Conservation (phyloP, 2,888 invertebrate genomes). For the Pasiphila rectangulata region DNA sequence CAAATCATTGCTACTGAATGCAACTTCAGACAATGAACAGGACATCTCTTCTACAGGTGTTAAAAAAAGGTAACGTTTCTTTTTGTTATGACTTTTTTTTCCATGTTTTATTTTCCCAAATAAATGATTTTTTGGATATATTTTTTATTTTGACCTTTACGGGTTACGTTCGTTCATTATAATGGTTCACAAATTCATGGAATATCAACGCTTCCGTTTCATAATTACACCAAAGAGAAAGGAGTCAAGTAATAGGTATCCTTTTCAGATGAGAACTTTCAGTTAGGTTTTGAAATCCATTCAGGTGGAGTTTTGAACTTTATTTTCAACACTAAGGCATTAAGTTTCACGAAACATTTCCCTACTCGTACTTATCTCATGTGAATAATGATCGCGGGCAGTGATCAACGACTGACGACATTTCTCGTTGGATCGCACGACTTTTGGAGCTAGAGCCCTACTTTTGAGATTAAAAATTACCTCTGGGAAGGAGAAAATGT, state of each 20-base stretch:
- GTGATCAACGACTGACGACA: constrained; percentile 65
- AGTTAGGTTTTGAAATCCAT: constrained; percentile 39
- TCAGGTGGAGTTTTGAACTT: constrained; percentile 23
- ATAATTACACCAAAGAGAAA: constrained; percentile 18
- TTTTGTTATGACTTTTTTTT: no score
- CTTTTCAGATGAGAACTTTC: constrained; percentile 48
- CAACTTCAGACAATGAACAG: no score
- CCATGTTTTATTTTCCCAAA: no score
- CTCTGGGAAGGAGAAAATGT: constrained; percentile 24
- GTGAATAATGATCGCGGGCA: constrained; percentile 60
- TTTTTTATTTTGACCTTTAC: no score
- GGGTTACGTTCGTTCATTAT: no score
- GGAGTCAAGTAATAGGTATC: constrained; percentile 37
- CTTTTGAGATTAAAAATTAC: constrained; percentile 38
- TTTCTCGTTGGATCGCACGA: constrained; percentile 46
- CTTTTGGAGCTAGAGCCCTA: constrained; percentile 20
- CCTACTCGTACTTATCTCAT: constrained; percentile 58
- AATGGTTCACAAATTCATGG: no score
- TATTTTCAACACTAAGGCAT: constrained; percentile 29
- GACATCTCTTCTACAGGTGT: no score
- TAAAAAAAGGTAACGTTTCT: no score
- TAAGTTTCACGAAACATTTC: constrained; percentile 34
- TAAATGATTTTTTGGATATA: no score
- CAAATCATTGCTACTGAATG: no score
- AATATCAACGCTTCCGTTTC: constrained; percentile 18